Evolutionary conservation across 2,113 vertebrate species (phyloP).

Genomic region (Zosterops borbonicus): DNA sequence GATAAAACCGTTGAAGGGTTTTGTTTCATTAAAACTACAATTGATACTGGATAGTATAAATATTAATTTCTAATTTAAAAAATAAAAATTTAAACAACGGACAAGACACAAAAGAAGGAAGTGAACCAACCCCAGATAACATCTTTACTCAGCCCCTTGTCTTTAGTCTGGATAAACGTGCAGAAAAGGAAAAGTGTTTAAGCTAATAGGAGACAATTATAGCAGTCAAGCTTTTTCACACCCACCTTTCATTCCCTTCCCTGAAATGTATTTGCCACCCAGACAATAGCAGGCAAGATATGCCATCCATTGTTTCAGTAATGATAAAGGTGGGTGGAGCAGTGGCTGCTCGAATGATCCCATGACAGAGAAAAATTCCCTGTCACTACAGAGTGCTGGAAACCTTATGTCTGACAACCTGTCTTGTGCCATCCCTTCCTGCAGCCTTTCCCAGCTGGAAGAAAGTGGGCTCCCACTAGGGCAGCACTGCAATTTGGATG

Average conservation of each 20-base stretch:
- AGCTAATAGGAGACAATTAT: conserved; percentile 50
- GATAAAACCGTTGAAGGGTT: neutral
- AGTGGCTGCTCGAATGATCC: neutral
- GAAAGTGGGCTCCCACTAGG: rapidly evolving
- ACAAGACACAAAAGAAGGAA: neutral
- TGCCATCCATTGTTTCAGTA: neutral
- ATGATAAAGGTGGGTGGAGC: conserved; percentile 18
- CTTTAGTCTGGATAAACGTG: neutral
- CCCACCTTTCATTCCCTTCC: neutral
- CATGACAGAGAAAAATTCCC: neutral
- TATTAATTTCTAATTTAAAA: conserved; percentile 11
- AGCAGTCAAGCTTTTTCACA: conserved; percentile 41
- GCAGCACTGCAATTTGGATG: rapidly evolving
- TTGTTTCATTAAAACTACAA: neutral
- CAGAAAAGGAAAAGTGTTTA: conserved; percentile 6
- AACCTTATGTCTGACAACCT: neutral
- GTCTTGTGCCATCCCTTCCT: neutral
- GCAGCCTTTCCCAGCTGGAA: neutral
- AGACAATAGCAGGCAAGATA: conserved; percentile 4
- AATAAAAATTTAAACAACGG: neutral
- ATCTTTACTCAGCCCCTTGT: neutral
- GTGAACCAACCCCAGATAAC: neutral
- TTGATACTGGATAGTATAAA: neutral
- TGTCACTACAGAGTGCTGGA: neutral
- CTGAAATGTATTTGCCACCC: neutral